phyloP scores from a whole-genome alignment of 2,888 invertebrate species.

The Himalopsyche tibetana region DNA sequence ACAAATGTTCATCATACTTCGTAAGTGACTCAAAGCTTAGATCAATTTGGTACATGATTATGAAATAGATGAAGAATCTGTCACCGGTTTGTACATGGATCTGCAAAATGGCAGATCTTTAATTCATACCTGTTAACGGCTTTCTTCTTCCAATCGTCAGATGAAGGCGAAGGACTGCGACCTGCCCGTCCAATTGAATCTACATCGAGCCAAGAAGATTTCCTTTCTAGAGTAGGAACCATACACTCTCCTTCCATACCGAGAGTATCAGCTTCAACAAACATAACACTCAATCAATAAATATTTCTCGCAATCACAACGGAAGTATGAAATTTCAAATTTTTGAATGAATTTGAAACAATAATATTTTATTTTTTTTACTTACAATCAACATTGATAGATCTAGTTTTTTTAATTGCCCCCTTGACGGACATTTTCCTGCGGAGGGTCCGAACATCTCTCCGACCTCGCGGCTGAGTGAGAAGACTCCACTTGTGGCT shows the following conservation, averaged over 20 bases:
- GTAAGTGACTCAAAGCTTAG: background rate
- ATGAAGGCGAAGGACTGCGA: slow-evolving; percentile 78
- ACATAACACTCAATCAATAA: background rate
- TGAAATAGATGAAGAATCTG: background rate
- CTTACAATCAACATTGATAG: slow-evolving; percentile 94
- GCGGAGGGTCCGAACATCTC: slow-evolving; percentile 78
- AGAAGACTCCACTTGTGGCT: slow-evolving; percentile 84
- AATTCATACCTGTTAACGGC: slow-evolving; percentile 65
- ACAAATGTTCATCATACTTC: too few relatives aligned
- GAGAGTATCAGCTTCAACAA: slow-evolving; percentile 82
- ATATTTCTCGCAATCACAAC: too few relatives aligned
- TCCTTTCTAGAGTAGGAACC: slow-evolving; percentile 73
- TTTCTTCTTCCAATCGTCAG: slow-evolving; percentile 73
- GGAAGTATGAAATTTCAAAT: background rate
- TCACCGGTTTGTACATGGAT: background rate
- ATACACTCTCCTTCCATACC: slow-evolving; percentile 84
- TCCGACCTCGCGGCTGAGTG: slow-evolving; percentile 74
- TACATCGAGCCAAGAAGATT: slow-evolving; percentile 75
- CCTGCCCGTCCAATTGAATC: slow-evolving; percentile 69
- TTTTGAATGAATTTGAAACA: too few relatives aligned
- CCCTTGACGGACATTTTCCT: slow-evolving; percentile 93
- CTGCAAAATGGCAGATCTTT: background rate
- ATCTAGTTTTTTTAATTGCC: slow-evolving; percentile 94
- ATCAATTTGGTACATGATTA: background rate
- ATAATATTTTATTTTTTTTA: slow-evolving; percentile 66